Evolutionary conservation across 2,113 vertebrate genomes (phyloP), one percentile per base, ranked within the genome.

Genomic region (Panurus biarmicus): DNA sequence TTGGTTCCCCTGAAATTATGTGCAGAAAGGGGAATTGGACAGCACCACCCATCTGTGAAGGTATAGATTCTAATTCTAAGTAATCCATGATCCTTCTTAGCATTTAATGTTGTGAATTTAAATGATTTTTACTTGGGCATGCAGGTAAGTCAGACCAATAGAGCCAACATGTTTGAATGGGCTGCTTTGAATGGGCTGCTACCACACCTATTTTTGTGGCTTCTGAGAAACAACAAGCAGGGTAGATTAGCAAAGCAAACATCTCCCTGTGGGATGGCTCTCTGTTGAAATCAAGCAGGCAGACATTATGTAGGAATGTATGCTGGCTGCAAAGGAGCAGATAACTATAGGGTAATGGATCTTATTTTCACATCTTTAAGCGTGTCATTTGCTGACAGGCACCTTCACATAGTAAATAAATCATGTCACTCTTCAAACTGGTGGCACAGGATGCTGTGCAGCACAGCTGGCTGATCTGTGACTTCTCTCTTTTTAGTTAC

Each of bases 11-110:
- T 0, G 95, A 96, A 96, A 96, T 96, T 61, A 33, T 89, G 45
- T 96, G 96, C 93, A 91, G 78, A 85, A n/a, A 28, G 54, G 96
- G 96, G 67, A 96, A 92, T 0, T 97, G 96, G 96, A 86, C 94
- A 65, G 15, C 18, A 51, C 53, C 23, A 0, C 96, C 96, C 8
- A 16, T 40, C 53, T 97, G 96, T 74, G 15, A 95, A 36, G 95
- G 96, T 97, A 96, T 2, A 16, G 10, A 15, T 69, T 87, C 57
- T 72, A 11, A n/a, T 85, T 79, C n/a, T 29, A 33, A 60, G 25
- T 28, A 51, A 40, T 29, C 26, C 14, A 2, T 26, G 13, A 70
- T 42, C 15, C 14, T 54, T 62, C 28, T 72, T 67, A 64, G 18
- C 57, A 28, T 67, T 58, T 75, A 31, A 13, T 23, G 14, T 23